Evolutionary conservation across 2,797 vertebrate species (phyloP).

Genomic region (Lepidocolaptes lacrymiger): DNA sequence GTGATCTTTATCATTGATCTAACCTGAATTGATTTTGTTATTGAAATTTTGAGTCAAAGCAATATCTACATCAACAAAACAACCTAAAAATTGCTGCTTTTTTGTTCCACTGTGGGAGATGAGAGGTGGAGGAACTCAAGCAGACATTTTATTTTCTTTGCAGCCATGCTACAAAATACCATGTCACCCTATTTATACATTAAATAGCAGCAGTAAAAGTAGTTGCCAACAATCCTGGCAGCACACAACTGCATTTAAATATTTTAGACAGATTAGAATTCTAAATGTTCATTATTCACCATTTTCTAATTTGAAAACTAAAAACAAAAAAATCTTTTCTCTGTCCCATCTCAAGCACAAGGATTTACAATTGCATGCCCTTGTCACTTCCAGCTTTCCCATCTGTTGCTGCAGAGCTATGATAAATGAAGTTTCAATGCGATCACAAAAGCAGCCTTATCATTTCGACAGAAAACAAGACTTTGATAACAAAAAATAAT

Average conservation of each 20-base stretch:
- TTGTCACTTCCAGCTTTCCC: slow-evolving; percentile 30
- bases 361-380: not conserved
- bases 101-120: not conserved
- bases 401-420: slow-evolving; percentile 18
- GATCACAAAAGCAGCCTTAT: slow-evolving; percentile 16
- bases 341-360: not conserved
- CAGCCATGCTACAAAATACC: not conserved
- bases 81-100: not conserved
- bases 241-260: not conserved
- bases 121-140: not conserved
- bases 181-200: not conserved
- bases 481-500: slow-evolving; percentile 22
- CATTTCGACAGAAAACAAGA: slow-evolving; percentile 30
- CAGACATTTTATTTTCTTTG: not conserved
- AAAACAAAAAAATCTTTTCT: not conserved
- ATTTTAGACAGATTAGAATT: not conserved
- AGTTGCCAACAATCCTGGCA: not conserved
- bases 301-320: not conserved
- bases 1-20: not conserved
- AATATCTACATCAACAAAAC: not conserved
- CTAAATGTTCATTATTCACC: not conserved
- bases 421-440: slow-evolving; percentile 33
- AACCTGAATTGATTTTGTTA: not conserved
- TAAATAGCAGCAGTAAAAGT: not conserved
- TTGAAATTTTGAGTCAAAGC: not conserved